Conservation (phyloP, 2,888 invertebrate genomes). For the Phyllotreta cruciferae region DNA sequence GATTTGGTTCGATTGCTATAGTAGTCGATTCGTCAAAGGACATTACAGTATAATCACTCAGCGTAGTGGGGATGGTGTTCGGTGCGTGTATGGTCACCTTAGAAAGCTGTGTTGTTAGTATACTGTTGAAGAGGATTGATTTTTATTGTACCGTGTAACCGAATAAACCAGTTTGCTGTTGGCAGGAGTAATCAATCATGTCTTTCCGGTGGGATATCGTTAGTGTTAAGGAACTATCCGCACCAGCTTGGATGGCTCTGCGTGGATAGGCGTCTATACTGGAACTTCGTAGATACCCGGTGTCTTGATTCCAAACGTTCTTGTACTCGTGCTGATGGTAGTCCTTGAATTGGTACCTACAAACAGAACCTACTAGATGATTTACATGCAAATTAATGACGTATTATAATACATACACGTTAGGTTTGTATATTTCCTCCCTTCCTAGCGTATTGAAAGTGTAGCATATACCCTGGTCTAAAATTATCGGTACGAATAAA, state of each 20-base stretch:
- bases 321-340: slow-evolving; percentile 67
- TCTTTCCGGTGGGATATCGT: not conserved
- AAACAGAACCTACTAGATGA: too few relatives aligned
- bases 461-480: slow-evolving; percentile 75
- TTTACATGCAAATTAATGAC: too few relatives aligned
- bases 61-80: slow-evolving; percentile 69
- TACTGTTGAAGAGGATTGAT: not conserved
- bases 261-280: slow-evolving; percentile 14
- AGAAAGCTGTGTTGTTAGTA: slow-evolving; percentile 1
- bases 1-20: slow-evolving; percentile 73
- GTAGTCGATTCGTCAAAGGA: slow-evolving; percentile 72
- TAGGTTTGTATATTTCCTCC: slow-evolving; percentile 65
- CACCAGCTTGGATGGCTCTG: slow-evolving; percentile 17
- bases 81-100: slow-evolving; percentile 72
- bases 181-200: slow-evolving; percentile 10
- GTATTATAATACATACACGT: too few relatives aligned
- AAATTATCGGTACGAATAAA: slow-evolving; percentile 69
- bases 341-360: slow-evolving; percentile 34
- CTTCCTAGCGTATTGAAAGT: slow-evolving; percentile 72
- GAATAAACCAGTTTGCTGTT: not conserved
- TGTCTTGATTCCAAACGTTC: slow-evolving; percentile 16
- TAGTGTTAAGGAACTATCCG: slow-evolving; percentile 2
- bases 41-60: slow-evolving; percentile 66
- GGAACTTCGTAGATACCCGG: slow-evolving; percentile 2
- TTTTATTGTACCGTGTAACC: not conserved